These are phyloP conservation scores for Mohoua ochrocephala DNA, from an alignment of 2,113 vertebrate species.

Conservation along the genomic window DNA sequence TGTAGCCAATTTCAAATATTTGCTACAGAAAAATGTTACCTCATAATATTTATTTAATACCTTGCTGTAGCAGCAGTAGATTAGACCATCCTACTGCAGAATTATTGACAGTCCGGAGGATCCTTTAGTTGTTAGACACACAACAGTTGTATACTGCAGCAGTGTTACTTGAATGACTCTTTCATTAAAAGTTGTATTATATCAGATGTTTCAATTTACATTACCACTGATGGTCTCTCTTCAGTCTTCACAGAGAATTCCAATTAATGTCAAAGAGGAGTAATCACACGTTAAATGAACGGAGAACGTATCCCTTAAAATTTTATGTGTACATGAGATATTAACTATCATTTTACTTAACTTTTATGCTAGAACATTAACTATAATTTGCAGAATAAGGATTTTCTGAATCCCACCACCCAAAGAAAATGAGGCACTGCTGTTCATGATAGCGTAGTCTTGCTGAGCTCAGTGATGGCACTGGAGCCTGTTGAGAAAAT, in stretches of 20 bases:
- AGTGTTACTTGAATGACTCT: background rate
- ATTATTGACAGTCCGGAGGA: background rate
- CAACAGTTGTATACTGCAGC: background rate
- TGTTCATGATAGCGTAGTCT: fast-evolving
- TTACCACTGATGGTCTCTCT: background rate
- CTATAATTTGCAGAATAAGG: background rate
- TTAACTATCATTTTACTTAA: background rate
- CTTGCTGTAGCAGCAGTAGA: background rate
- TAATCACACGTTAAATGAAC: background rate
- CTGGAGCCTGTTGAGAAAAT: background rate
- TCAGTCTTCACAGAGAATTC: background rate
- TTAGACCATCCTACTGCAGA: background rate
- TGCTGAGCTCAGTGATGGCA: background rate
- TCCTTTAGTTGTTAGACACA: background rate
- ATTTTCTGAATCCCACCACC: background rate
- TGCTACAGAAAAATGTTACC: background rate
- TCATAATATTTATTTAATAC: background rate
- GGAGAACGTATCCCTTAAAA: background rate
- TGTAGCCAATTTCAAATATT: background rate
- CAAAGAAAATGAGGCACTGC: background rate
- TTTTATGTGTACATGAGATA: background rate
- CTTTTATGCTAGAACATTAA: background rate
- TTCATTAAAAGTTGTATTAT: background rate
- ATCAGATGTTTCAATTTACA: conserved; percentile 15
- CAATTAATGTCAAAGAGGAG: background rate